Evolutionary conservation across 2,797 vertebrate species (phyloP).

Genomic region (Picus viridis): DNA sequence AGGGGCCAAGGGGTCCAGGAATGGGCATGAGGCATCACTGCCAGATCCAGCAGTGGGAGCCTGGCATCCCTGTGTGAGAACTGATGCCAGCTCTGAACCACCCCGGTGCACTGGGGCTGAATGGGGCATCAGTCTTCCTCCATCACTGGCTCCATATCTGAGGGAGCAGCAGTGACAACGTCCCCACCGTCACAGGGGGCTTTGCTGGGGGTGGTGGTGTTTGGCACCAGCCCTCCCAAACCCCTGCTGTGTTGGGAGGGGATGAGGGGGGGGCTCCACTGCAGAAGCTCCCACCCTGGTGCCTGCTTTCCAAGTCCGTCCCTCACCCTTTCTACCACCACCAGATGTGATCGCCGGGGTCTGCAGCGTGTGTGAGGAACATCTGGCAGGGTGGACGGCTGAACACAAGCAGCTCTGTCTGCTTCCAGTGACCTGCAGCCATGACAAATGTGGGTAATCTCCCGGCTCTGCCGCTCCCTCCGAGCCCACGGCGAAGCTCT

Average conservation of each 20-base stretch:
- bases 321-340: neutral
- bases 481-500: neutral
- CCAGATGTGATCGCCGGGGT: neutral
- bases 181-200: rapidly evolving
- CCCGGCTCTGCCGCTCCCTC: neutral
- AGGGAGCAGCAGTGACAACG: rapidly evolving
- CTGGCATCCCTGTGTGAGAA: neutral
- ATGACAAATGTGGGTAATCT: slow-evolving; percentile 36
- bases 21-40: rapidly evolving
- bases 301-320: neutral
- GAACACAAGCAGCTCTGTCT: slow-evolving; percentile 37
- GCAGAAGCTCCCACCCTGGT: rapidly evolving
- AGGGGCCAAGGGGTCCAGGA: rapidly evolving
- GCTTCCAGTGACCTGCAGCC: neutral
- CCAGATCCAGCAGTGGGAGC: neutral
- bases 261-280: rapidly evolving
- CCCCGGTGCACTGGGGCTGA: rapidly evolving
- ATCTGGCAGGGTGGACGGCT: neutral
- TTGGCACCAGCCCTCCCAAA: neutral
- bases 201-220: neutral
- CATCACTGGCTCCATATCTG: rapidly evolving
- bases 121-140: no score
- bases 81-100: no score
- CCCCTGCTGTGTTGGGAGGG: rapidly evolving
- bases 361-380: neutral